phyloP scores from a whole-genome alignment of 2,797 vertebrate species.

The Gymnocypris eckloni region DNA sequence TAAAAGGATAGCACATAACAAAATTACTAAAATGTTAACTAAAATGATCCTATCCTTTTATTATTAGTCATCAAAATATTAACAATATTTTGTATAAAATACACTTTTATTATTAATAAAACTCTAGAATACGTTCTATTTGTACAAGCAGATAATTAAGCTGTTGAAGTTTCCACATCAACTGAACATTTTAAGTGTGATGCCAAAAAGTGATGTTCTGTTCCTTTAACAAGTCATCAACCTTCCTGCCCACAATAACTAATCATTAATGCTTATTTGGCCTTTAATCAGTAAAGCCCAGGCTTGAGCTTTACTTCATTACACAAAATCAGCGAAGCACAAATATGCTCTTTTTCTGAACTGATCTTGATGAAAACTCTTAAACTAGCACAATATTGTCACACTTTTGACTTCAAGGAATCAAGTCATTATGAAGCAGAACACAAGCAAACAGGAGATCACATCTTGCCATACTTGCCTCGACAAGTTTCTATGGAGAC shows the following conservation, averaged over 20 bases:
- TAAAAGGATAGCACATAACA: neutral
- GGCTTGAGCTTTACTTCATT: conserved; percentile 25
- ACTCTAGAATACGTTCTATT: neutral
- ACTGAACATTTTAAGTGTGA: conserved; percentile 7
- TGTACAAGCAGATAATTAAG: neutral
- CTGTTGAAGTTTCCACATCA: neutral
- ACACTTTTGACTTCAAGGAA: conserved; percentile 35
- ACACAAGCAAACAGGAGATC: conserved; percentile 72
- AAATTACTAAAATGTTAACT: neutral
- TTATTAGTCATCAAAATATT: too few relatives aligned
- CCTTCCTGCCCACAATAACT: conserved; percentile 52
- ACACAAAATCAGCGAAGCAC: conserved; percentile 36
- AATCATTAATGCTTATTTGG: conserved; percentile 39
- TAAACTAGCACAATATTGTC: neutral
- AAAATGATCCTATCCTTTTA: too few relatives aligned
- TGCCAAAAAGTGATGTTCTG: conserved; percentile 32
- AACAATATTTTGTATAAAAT: neutral
- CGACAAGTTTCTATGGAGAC: conserved; percentile 97
- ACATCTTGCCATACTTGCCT: conserved; percentile 92
- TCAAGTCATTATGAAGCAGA: conserved; percentile 74
- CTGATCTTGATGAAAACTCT: conserved; percentile 44
- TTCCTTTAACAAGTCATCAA: conserved; percentile 53
- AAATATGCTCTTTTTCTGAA: conserved; percentile 34
- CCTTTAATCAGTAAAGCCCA: conserved; percentile 42
- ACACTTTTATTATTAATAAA: neutral